These are phyloP conservation scores for Saturnia japonica DNA, from an alignment of 2,888 invertebrate species.

Conservation along the genomic window DNA sequence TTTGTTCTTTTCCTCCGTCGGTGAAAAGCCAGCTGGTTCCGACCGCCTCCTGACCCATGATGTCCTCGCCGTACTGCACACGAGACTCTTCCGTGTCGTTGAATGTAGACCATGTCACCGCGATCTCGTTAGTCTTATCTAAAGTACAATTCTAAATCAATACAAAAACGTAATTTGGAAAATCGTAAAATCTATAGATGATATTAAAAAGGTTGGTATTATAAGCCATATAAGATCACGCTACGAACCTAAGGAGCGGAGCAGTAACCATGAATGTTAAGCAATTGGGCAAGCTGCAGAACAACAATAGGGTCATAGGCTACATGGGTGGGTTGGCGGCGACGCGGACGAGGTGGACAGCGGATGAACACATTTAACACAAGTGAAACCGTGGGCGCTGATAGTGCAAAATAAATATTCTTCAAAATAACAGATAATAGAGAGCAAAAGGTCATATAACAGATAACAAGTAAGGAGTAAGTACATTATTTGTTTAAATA, in stretches of 20 bases:
- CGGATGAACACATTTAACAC: too few species aligned
- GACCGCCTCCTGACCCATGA: constrained; percentile 76
- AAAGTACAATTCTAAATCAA: constrained; percentile 22
- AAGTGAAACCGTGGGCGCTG: too few species aligned
- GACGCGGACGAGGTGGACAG: too few species aligned
- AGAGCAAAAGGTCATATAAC: not conserved
- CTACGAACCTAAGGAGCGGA: too few species aligned
- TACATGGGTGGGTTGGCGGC: too few species aligned
- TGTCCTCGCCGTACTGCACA: constrained; percentile 88
- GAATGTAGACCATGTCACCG: constrained; percentile 92
- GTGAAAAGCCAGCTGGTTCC: constrained; percentile 85
- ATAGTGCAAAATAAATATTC: too few species aligned
- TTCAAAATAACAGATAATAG: not conserved
- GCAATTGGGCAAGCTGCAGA: too few species aligned
- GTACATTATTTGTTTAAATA: not conserved
- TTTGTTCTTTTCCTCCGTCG: constrained; percentile 86
- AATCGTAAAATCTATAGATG: too few species aligned
- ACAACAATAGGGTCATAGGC: too few species aligned
- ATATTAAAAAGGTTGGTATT: too few species aligned
- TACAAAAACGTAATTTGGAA: not conserved
- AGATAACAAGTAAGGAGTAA: not conserved
- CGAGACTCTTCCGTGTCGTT: constrained; percentile 84
- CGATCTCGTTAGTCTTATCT: constrained; percentile 86
- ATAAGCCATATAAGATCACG: too few species aligned
- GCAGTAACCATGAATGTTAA: too few species aligned